A percentile compares a stretch with the other conserved stretches of the same genome.
These are phyloP conservation scores for Tineola bisselliella DNA, from an alignment of 2,888 invertebrate genomes.

Conservation along the genomic window DNA sequence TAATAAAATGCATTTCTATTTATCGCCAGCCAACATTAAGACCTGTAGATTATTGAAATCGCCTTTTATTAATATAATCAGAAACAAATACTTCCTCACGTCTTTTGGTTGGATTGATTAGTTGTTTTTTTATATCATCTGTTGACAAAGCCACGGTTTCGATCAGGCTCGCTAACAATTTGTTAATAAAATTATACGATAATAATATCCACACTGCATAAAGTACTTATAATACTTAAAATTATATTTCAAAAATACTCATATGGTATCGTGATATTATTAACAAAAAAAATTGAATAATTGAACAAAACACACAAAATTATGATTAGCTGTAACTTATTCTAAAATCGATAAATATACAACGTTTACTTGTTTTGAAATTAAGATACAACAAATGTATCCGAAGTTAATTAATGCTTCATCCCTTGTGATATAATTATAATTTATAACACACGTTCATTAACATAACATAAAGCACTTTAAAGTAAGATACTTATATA, in stretches of 20 bases:
- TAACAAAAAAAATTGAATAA: neutral
- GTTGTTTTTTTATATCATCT: neutral
- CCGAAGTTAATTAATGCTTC: neutral
- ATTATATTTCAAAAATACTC: too few species aligned
- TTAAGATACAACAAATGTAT: neutral
- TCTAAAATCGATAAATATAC: neutral
- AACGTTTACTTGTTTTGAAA: neutral
- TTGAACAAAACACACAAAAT: neutral
- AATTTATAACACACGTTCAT: neutral
- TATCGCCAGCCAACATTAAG: neutral
- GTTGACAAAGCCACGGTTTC: neutral
- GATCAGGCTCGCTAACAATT: neutral
- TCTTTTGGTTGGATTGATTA: neutral
- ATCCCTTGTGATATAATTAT: neutral
- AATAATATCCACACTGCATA: too few species aligned
- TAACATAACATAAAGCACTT: neutral
- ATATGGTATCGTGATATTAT: neutral
- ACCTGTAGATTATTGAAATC: neutral
- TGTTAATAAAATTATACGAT: neutral
- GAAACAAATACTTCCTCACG: neutral
- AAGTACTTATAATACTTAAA: too few species aligned
- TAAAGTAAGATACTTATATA: too few species aligned
- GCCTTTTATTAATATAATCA: neutral
- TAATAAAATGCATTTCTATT: conserved; percentile 25
- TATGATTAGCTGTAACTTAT: too few species aligned